Conservation (phyloP, 2,888 invertebrate genomes). For the Scaptomyza parva region DNA sequence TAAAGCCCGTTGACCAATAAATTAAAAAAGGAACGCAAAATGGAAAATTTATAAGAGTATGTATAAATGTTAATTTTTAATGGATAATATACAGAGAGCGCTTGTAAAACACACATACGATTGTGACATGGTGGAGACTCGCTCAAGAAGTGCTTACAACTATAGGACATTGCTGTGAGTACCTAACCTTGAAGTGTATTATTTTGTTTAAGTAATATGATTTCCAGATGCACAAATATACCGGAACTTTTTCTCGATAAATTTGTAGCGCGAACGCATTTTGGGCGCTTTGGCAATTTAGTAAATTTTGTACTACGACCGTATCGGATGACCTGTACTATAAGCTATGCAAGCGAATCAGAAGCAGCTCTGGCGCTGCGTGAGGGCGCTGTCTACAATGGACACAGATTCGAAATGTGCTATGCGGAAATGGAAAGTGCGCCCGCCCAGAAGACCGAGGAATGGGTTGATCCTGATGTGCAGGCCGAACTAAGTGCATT, state of each 20-base stretch:
- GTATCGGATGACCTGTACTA: slow-evolving; percentile 88
- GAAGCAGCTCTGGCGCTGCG: slow-evolving; percentile 87
- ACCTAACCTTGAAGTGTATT: neutral
- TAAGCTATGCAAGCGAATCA: slow-evolving; percentile 88
- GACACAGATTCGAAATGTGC: slow-evolving; percentile 87
- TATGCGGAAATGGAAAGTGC: slow-evolving; percentile 86
- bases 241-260: slow-evolving; percentile 88
- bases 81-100: neutral
- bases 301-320: slow-evolving; percentile 88
- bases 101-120: neutral
- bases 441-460: slow-evolving; percentile 81
- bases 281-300: slow-evolving; percentile 90
- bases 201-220: neutral
- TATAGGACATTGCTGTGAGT: slow-evolving; percentile 64
- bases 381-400: slow-evolving; percentile 87
- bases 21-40: too few relatives aligned
- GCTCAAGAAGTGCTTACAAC: slow-evolving; percentile 34
- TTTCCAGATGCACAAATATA: slow-evolving; percentile 86
- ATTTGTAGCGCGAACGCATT: slow-evolving; percentile 88
- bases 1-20: too few relatives aligned
- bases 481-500: slow-evolving; percentile 90
- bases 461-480: slow-evolving; percentile 88
- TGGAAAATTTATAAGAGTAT: too few relatives aligned
- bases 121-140: slow-evolving; percentile 44
- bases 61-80: too few relatives aligned